Percentiles rank a stretch among this genome's conserved stretches.
Evolutionary conservation across 2,113 vertebrate species (phyloP).

Genomic region (Elgaria multicarinata): DNA sequence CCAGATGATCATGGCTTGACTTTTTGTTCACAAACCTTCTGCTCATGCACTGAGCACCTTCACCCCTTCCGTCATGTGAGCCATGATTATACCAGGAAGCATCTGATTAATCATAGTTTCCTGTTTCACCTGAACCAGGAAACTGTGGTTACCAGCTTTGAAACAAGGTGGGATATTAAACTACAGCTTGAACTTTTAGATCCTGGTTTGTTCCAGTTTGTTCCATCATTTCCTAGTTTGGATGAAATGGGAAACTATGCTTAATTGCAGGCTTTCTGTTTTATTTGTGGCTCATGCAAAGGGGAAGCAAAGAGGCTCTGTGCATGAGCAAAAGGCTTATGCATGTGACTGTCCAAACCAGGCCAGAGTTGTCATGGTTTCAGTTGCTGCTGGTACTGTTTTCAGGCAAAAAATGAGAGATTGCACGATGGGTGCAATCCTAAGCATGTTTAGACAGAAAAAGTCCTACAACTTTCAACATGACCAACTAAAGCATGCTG

Average conservation of each 20-base stretch:
- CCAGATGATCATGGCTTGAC: not conserved
- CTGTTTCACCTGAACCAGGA: no score
- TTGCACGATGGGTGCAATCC: not conserved
- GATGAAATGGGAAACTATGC: not conserved
- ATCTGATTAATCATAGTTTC: not conserved
- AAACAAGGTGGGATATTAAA: not conserved
- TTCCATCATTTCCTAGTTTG: not conserved
- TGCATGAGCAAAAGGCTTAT: not conserved
- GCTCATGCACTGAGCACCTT: not conserved
- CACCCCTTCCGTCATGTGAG: not conserved
- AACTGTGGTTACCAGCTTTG: not conserved
- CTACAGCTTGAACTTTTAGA: not conserved
- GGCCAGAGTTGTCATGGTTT: not conserved
- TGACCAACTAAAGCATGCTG: no score
- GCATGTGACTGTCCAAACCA: not conserved
- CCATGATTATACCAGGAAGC: not conserved
- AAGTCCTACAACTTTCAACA: no score
- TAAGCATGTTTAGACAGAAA: no score
- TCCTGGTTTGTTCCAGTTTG: not conserved
- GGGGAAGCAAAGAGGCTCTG: not conserved
- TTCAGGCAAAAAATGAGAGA: not conserved
- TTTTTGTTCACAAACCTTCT: not conserved
- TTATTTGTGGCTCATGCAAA: not conserved
- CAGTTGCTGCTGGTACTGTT: not conserved
- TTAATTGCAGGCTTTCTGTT: not conserved